Evolutionary conservation across 2,888 invertebrate species (phyloP), one percentile per base, ranked within the genome.

Genomic region (Tridacna crocea): DNA sequence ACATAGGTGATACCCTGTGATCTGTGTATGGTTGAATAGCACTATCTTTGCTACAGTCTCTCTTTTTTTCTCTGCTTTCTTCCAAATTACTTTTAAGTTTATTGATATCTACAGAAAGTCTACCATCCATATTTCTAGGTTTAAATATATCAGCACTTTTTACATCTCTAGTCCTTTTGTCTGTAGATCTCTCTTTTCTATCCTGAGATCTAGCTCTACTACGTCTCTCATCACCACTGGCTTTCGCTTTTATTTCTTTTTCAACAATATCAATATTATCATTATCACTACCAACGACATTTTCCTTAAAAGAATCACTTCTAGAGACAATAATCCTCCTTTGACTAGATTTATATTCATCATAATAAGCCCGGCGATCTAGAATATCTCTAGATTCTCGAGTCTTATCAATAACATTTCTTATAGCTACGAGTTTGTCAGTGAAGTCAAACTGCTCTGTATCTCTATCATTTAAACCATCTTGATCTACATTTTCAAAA

Each of bases 341-440:
- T n/a, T 63, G 70, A 72, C 72, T 77, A 72, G 81, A 75, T 46
- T 65, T 72, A 55, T 84, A 84, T 55, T 84, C 84, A 51, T 81
- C 77, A 72, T 84, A 84, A 68, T 81, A 87, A 10, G 83, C 79
- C 63, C 36, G 63, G 70, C 79, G 79, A 68, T 76, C 82, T 63
- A 65, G 51, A 66, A 76, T 79, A 65, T 63, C 75, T 61, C n/a
- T 75, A 15, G 27, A 74, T n/a, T 76, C 78, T 47, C 78, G 73
- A 26, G 65, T 81, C 26, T 48, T 70, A 19, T 68, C 79, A 19
- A 83, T 81, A 26, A 89, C 70, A n/a, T 85, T 79, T 61, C 88
- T 77, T 47, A 89, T 79, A 12, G 88, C 88, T n/a, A 86, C 88
- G 48, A 89, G 78, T 79, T 88, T 89, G 79, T 89, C 89, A 6